Percentiles rank a stretch among this genome's conserved stretches.
phyloP scores from a whole-genome alignment of 37 sponge, comb jelly and placozoan genomes.

The Beroe ovata region DNA sequence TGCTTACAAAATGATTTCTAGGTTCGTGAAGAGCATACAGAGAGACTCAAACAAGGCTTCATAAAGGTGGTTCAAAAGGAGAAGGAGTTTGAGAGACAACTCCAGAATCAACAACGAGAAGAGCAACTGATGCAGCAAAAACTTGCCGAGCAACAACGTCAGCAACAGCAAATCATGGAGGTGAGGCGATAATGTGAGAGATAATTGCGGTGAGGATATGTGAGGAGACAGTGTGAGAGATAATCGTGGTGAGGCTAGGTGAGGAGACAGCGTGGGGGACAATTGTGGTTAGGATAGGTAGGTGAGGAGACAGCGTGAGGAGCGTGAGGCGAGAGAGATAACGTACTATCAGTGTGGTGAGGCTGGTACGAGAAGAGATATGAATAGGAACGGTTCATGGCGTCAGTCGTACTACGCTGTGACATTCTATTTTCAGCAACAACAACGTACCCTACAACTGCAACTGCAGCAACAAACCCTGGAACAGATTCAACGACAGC shows the following conservation, averaged over 20 bases:
- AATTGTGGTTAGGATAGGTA: no score
- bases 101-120: constrained; percentile 46
- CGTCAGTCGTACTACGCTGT: no score
- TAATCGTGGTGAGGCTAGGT: no score
- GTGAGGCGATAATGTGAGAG: no score
- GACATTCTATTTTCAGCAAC: constrained; percentile 12
- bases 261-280: no score
- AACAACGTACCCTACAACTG: constrained; percentile 52
- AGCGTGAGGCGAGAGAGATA: no score
- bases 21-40: constrained; percentile 64
- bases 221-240: no score
- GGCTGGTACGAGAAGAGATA: no score
- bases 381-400: no score
- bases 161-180: constrained; percentile 66
- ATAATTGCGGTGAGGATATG: no score
- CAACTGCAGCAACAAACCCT: constrained; percentile 61
- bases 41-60: constrained; percentile 49
- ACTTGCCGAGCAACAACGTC: constrained; percentile 62
- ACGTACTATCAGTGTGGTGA: no score
- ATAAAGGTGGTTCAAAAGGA: constrained; percentile 63
- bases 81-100: constrained; percentile 66
- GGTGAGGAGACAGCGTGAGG: no score
- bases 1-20: not conserved
- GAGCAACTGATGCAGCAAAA: constrained; percentile 65
- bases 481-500: constrained; percentile 59